These are phyloP conservation scores for Drosophila siamana DNA, from an alignment of 2,888 invertebrate genomes.

Conservation along the genomic window DNA sequence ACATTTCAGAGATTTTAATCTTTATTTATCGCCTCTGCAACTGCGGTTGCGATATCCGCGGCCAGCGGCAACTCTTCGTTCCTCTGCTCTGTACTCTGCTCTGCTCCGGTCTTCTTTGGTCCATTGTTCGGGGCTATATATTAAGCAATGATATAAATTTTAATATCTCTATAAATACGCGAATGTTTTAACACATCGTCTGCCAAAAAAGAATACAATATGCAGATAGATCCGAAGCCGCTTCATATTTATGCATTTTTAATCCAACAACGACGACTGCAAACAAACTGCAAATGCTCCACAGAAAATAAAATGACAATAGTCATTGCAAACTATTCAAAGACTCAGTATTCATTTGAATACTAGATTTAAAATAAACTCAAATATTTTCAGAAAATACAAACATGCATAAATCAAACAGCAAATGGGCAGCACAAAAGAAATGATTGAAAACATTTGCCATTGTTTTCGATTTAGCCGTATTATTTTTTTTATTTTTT, in stretches of 20 bases:
- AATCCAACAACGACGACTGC: conserved; percentile 35
- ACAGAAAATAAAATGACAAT: conserved; percentile 1
- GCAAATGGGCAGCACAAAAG: background rate
- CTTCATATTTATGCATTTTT: conserved; percentile 57
- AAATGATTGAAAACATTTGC: background rate
- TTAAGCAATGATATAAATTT: conserved; percentile 70
- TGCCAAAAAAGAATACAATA: conserved; percentile 6
- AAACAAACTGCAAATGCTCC: conserved; percentile 10
- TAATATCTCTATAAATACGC: conserved; percentile 64
- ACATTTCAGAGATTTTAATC: conserved; percentile 78
- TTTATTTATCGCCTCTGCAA: conserved; percentile 71
- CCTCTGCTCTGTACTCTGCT: too few species aligned
- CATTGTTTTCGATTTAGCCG: background rate
- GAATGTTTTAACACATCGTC: conserved; percentile 40
- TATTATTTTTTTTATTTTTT: too few species aligned
- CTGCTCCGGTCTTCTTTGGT: too few species aligned
- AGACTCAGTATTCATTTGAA: conserved; percentile 17
- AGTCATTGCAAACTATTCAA: conserved; percentile 8
- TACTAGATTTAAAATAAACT: conserved; percentile 11
- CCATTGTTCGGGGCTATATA: conserved; percentile 20
- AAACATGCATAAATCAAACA: background rate
- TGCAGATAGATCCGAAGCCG: conserved; percentile 16
- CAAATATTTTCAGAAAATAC: conserved; percentile 1
- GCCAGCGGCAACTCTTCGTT: conserved; percentile 24
- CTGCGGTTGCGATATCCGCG: conserved; percentile 21